Conservation (phyloP, 2,888 invertebrate species). For the Cosmia pyralina region DNA sequence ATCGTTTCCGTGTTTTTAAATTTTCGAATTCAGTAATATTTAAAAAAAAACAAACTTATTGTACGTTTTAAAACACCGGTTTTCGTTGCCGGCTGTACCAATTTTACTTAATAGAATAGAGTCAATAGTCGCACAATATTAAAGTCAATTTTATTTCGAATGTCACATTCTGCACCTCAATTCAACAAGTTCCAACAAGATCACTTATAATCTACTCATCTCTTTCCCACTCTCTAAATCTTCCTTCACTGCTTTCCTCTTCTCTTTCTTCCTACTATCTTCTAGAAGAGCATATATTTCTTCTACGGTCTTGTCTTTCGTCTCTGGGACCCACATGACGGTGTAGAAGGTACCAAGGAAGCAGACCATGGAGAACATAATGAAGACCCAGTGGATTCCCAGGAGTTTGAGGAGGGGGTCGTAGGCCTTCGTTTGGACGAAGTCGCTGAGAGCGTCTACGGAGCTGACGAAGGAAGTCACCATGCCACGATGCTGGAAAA, state of each 20-base stretch:
- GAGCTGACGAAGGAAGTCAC: conserved; percentile 86
- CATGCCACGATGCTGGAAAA: conserved; percentile 85
- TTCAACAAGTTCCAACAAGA: conserved; percentile 45
- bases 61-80: neutral
- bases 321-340: conserved; percentile 86
- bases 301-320: conserved; percentile 83
- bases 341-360: conserved; percentile 86
- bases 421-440: conserved; percentile 86
- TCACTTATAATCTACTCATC: conserved; percentile 80
- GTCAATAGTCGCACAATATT: neutral
- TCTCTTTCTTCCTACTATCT: conserved; percentile 81
- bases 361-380: conserved; percentile 84
- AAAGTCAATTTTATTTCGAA: neutral
- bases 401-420: conserved; percentile 85
- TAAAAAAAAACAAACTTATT: no score
- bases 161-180: conserved; percentile 8
- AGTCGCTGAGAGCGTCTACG: conserved; percentile 85
- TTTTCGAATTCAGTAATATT: neutral
- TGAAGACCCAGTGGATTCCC: conserved; percentile 88
- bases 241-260: conserved; percentile 79
- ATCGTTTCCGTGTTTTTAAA: neutral
- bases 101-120: neutral
- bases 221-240: conserved; percentile 79
- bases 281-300: conserved; percentile 84
- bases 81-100: no score